Evolutionary conservation across 2,888 invertebrate species (phyloP), one percentile per base, ranked within the genome.

Genomic region (Cordilura impudica): DNA sequence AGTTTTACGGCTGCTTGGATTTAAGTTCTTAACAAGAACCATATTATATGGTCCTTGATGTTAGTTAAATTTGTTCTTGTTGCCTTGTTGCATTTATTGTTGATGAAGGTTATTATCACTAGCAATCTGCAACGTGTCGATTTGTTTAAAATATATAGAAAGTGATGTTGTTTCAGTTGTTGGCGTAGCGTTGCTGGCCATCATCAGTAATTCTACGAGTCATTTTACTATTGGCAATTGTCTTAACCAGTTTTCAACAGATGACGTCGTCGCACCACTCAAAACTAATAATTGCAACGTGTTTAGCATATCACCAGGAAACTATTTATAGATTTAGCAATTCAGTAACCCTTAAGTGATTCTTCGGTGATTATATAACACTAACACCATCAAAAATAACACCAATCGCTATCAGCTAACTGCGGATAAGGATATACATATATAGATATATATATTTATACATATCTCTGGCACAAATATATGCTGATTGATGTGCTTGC

Each of bases 211-310:
- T 63, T 73, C 14, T 63, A 18, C 7, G 18, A 56, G 51, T 51
- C 43, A 45, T 65, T 73, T 45, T 69, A 63, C 69, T 65, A 45
- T 58, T 26, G 72, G 73, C 69, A 73, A 63, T 12, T 56, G 14
- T 43, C 53, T n/a, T 23, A 65, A 53, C 18, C 29, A 54, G 19
- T n/a, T 66, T 65, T 51, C 35, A 39, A 31, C 18, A 14, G 14
- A 35, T 63, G 78, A 35, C 18, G 49, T 39, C 21, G 35, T 39
- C 35, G 49, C 51, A 63, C 29, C 51, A 56, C 47, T 61, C n/a
- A 51, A 29, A 69, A 69, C 26, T 72, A 78, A 73, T 73, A 78
- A 78, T 60, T 73, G 56, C 49, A 58, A 70, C 69, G 69, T 65
- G 58, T 53, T 73, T 73, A 53, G 63, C 65, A 65, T 58, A 58